Conservation (phyloP, 2,888 invertebrate genomes). For the Argyresthia goedartella region DNA sequence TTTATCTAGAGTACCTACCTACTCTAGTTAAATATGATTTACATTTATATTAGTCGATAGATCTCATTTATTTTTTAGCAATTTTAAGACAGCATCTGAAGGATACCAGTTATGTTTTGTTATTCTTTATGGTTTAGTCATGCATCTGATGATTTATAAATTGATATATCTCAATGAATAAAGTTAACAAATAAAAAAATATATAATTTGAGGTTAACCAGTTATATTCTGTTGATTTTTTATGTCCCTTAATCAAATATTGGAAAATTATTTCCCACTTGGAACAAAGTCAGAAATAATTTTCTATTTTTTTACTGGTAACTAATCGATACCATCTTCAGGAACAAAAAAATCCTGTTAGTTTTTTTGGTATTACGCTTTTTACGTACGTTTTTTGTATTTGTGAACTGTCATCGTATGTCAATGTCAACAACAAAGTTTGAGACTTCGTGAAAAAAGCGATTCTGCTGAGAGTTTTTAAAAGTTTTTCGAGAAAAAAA, state of each 20-base stretch:
- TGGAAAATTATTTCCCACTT: constrained; percentile 11
- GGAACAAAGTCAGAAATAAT: constrained; percentile 3
- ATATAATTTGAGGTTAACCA: too few relatives aligned
- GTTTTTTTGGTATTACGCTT: constrained; percentile 3
- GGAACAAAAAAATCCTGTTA: background rate
- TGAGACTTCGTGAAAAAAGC: constrained; percentile 5
- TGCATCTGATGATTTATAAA: too few relatives aligned
- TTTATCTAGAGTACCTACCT: too few relatives aligned
- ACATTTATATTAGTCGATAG: too few relatives aligned
- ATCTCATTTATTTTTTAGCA: too few relatives aligned
- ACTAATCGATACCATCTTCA: background rate
- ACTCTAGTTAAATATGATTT: too few relatives aligned
- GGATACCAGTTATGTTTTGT: too few relatives aligned
- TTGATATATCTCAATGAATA: too few relatives aligned
- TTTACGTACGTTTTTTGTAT: constrained; percentile 6
- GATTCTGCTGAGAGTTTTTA: background rate
- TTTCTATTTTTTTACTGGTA: constrained; percentile 5
- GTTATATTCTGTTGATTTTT: too few relatives aligned
- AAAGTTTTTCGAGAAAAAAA: background rate
- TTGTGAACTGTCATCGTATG: constrained; percentile 8
- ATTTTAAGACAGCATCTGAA: too few relatives aligned
- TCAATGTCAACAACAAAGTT: constrained; percentile 10
- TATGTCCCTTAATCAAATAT: constrained; percentile 8
- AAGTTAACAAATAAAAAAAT: too few relatives aligned
- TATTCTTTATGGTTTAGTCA: too few relatives aligned